These are phyloP conservation scores for Paracentrotus lividus DNA, from an alignment of 53 echinoderm and acorn worm genomes.

Conservation along the genomic window DNA sequence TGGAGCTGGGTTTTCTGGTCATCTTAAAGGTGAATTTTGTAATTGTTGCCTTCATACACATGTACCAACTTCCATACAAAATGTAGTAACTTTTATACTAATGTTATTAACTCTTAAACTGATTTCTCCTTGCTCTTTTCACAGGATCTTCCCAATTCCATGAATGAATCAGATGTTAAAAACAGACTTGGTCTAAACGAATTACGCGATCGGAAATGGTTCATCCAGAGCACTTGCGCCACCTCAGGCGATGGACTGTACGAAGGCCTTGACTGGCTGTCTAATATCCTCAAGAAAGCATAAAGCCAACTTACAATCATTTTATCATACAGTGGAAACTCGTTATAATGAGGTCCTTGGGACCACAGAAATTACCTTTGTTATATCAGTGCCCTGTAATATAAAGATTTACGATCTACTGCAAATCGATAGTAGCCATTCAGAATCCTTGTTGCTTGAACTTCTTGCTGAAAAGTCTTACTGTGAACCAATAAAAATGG, in stretches of 20 bases:
- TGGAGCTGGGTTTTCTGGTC: too few species aligned
- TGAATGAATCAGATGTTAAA: conserved; percentile 82
- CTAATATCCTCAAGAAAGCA: conserved; percentile 69
- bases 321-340: too few species aligned
- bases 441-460: too few species aligned
- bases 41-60: not conserved
- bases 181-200: conserved; percentile 81
- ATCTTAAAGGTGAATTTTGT: too few species aligned
- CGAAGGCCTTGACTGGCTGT: conserved; percentile 97
- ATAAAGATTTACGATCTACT: too few species aligned
- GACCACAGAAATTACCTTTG: too few species aligned
- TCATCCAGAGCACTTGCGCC: conserved; percentile 92
- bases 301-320: not conserved
- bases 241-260: conserved; percentile 97
- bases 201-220: conserved; percentile 81
- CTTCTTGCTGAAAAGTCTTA: not conserved
- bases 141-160: conserved; percentile 95
- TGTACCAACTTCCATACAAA: not conserved
- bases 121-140: not conserved
- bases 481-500: too few species aligned
- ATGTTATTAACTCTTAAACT: not conserved
- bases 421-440: too few species aligned
- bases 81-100: not conserved
- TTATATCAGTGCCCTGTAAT: too few species aligned
- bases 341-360: too few species aligned